Percentiles rank a stretch among this genome's conserved stretches.
Conservation (phyloP, 2,797 vertebrate genomes). For the Sparus aurata region DNA sequence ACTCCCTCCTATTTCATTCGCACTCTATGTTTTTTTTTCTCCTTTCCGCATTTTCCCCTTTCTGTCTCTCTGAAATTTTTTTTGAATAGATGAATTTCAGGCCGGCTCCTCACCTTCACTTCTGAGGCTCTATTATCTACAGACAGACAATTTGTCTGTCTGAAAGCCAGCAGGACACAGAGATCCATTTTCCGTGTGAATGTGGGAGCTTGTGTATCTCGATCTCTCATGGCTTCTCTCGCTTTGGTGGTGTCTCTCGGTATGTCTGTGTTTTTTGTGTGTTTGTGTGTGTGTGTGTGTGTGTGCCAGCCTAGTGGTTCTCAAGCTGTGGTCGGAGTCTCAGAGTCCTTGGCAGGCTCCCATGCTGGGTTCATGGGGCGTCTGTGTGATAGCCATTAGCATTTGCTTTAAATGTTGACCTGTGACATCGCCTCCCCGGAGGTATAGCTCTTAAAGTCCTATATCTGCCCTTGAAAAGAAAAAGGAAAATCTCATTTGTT, state of each 20-base stretch:
- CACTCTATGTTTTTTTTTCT: conserved; percentile 6
- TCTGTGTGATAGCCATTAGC: conserved; percentile 61
- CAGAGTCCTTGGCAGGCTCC: conserved; percentile 52
- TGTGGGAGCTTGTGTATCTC: conserved; percentile 29
- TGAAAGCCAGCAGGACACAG: conserved; percentile 59
- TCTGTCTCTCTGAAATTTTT: conserved; percentile 26
- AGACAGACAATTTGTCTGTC: conserved; percentile 73
- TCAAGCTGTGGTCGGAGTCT: conserved; percentile 33
- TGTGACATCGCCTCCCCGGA: conserved; percentile 49
- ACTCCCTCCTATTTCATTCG: conserved; percentile 42
- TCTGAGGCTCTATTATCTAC: conserved; percentile 76
- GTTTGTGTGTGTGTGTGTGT: conserved; percentile 16
- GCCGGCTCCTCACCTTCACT: conserved; percentile 65
- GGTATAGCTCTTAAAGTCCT: conserved; percentile 50
- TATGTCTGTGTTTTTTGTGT: conserved; percentile 7
- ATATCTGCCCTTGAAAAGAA: conserved; percentile 38
- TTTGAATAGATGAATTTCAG: conserved; percentile 65
- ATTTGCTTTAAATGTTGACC: conserved; percentile 57
- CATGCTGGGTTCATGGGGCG: conserved; percentile 56
- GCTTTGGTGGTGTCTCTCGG: conserved; percentile 12
- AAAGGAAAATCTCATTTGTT: conserved; percentile 44
- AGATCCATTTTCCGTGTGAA: conserved; percentile 66
- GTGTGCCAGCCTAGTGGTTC: conserved; percentile 1
- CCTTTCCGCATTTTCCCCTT: conserved; percentile 37
- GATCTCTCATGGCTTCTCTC: conserved; percentile 29